Evolutionary conservation across 2,797 vertebrate genomes (phyloP).

Genomic region (Cuniculus paca): DNA sequence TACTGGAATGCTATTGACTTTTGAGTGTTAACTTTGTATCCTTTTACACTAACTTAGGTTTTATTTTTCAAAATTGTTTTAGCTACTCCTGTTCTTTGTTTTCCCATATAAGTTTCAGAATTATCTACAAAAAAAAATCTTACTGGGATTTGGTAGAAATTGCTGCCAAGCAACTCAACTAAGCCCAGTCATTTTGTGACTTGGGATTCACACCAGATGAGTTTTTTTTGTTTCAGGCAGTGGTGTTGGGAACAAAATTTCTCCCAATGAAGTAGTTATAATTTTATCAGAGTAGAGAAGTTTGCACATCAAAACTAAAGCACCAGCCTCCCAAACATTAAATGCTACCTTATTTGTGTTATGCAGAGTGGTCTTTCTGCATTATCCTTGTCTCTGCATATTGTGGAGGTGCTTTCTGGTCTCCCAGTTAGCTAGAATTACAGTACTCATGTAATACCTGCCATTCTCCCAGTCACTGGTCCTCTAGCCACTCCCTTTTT

Average conservation of each 20-base stretch:
- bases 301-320: too few species aligned
- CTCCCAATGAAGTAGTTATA: background rate
- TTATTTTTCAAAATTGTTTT: constrained; percentile 31
- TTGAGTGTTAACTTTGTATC: background rate
- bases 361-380: too few species aligned
- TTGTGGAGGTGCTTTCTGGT: too few species aligned
- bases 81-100: background rate
- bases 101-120: background rate
- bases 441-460: too few species aligned
- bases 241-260: background rate
- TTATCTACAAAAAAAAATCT: background rate
- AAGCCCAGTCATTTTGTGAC: background rate
- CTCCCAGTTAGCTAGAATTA: too few species aligned
- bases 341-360: too few species aligned
- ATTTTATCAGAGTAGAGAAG: background rate
- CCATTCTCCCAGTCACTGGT: too few species aligned
- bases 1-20: background rate
- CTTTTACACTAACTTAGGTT: background rate
- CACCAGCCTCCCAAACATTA: too few species aligned
- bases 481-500: too few species aligned
- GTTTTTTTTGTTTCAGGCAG: background rate
- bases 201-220: background rate
- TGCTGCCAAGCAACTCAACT: background rate
- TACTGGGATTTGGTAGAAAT: background rate
- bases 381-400: too few species aligned